Conservation (phyloP, 64 coral and sea anemone species). For the Hydrozoanthus tunicans region DNA sequence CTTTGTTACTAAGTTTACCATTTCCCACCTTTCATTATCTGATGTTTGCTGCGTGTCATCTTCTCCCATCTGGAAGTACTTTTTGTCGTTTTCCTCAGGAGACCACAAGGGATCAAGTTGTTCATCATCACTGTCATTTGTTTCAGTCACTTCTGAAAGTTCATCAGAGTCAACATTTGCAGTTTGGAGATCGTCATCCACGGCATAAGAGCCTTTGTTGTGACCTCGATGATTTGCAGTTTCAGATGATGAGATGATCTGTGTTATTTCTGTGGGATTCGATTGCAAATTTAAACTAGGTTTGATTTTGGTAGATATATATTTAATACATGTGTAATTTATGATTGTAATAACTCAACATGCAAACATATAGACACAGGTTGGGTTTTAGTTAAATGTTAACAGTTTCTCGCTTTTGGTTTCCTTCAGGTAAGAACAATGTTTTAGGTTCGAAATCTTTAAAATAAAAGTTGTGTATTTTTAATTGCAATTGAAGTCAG, state of each 20-base stretch:
- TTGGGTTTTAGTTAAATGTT: too few relatives aligned
- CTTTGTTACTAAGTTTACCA: too few relatives aligned
- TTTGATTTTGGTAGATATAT: conserved; percentile 26
- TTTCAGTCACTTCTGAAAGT: conserved; percentile 8
- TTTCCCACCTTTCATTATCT: neutral
- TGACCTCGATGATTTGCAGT: conserved; percentile 1
- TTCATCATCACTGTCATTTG: conserved; percentile 15
- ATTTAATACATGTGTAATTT: neutral
- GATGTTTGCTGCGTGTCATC: conserved; percentile 29
- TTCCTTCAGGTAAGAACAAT: too few relatives aligned
- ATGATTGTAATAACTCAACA: neutral
- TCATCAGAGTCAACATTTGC: conserved; percentile 20
- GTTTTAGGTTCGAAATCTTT: too few relatives aligned
- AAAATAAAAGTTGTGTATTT: neutral
- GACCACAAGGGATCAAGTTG: conserved; percentile 30
- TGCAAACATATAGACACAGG: too few relatives aligned
- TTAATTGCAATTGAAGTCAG: neutral
- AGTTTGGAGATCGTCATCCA: neutral
- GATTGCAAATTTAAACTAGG: conserved; percentile 1
- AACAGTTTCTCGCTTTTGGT: too few relatives aligned
- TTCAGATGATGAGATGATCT: conserved; percentile 32
- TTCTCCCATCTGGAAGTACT: conserved; percentile 12
- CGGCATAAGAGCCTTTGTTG: neutral
- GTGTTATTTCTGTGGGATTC: conserved; percentile 34
- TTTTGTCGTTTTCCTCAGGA: conserved; percentile 15